Percentiles rank a stretch among this genome's conserved stretches.
These are phyloP conservation scores for Xestoiulus laeticollis DNA, from an alignment of 2,888 invertebrate genomes.

Conservation along the genomic window DNA sequence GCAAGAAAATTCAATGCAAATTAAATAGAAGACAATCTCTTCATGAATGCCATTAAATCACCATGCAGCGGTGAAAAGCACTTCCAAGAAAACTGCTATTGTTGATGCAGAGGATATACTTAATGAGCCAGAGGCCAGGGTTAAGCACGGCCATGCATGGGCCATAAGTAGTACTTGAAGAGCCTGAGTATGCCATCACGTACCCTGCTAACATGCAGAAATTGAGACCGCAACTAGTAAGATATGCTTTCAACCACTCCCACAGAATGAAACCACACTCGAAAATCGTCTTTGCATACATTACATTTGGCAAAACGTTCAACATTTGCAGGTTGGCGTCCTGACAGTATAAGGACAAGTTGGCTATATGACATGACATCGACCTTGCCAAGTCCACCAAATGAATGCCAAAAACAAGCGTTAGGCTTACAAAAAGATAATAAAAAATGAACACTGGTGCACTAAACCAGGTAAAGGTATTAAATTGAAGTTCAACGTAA, in stretches of 20 bases:
- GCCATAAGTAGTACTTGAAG: constrained; percentile 2
- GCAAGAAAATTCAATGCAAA: constrained; percentile 14
- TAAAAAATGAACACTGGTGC: constrained; percentile 12
- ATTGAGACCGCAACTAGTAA: background rate
- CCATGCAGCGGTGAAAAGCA: background rate
- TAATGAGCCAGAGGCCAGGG: constrained; percentile 22
- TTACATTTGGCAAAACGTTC: background rate
- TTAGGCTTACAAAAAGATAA: background rate
- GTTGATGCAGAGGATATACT: constrained; percentile 11
- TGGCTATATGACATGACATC: constrained; percentile 46
- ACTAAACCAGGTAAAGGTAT: constrained; percentile 25
- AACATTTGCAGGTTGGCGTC: constrained; percentile 1
- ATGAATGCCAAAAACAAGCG: background rate
- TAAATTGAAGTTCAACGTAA: background rate
- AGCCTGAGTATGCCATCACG: background rate
- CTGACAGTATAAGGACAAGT: constrained; percentile 40
- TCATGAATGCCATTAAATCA: background rate
- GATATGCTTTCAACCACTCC: background rate
- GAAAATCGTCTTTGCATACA: background rate
- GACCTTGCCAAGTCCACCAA: constrained; percentile 12
- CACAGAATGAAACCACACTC: background rate
- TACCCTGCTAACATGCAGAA: background rate
- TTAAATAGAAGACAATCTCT: background rate
- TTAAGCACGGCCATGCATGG: constrained; percentile 3
- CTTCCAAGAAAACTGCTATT: constrained; percentile 7